A percentile compares a stretch with the other conserved stretches of the same genome.
Evolutionary conservation across 2,888 invertebrate species (phyloP).

Genomic region (Acheta domesticus): DNA sequence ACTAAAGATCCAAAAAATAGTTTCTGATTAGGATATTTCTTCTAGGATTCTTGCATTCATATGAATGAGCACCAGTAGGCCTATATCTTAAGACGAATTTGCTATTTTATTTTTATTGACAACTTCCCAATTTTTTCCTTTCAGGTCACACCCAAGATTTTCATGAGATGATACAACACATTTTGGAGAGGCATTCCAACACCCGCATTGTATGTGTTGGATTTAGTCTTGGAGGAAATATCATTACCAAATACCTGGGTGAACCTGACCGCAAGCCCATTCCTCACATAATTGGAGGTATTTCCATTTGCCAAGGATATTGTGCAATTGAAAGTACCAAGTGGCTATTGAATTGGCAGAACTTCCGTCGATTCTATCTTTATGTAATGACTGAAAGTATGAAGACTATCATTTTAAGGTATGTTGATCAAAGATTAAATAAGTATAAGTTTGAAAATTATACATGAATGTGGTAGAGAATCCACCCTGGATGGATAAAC

Average conservation of each 20-base stretch:
- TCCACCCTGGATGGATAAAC: too few species aligned
- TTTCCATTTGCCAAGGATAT: constrained; percentile 93
- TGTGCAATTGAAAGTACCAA: constrained; percentile 84
- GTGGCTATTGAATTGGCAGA: constrained; percentile 80
- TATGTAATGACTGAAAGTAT: constrained; percentile 93
- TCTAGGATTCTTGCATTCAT: constrained; percentile 28
- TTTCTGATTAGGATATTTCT: too few species aligned
- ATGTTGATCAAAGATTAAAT: too few species aligned
- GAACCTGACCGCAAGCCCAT: constrained; percentile 64
- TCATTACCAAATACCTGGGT: constrained; percentile 89
- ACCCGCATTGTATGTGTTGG: constrained; percentile 81
- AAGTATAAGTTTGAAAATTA: too few species aligned
- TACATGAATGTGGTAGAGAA: too few species aligned
- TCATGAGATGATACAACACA: constrained; percentile 73
- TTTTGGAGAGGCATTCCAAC: constrained; percentile 68
- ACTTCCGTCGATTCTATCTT: constrained; percentile 83
- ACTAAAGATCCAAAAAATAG: too few species aligned
- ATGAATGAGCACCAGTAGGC: too few species aligned
- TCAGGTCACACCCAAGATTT: constrained; percentile 87
- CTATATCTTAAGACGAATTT: too few species aligned
- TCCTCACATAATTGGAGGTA: constrained; percentile 74
- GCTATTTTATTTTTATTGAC: too few species aligned
- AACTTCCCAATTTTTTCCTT: constrained; percentile 37
- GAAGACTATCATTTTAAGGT: constrained; percentile 59
- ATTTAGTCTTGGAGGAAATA: constrained; percentile 90